Percentiles rank a stretch among this genome's conserved stretches.
Conservation (phyloP, 2,113 vertebrate genomes). For the Neofelis nebulosa region DNA sequence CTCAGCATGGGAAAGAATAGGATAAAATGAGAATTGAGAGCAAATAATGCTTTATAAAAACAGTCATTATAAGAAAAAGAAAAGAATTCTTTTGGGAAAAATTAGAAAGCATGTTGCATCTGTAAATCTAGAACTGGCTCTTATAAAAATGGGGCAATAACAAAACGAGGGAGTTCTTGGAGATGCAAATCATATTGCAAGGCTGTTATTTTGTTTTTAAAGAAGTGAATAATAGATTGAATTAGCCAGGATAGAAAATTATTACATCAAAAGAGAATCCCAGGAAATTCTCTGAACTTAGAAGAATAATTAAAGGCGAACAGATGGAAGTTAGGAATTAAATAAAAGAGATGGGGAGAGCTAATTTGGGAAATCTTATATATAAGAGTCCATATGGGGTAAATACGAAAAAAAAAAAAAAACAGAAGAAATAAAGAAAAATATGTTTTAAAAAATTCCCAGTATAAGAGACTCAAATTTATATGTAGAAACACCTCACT, state of each 20-base stretch:
- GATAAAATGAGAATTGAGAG: background rate
- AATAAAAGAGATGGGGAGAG: background rate
- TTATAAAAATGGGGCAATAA: background rate
- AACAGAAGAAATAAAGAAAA: background rate
- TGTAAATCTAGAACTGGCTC: background rate
- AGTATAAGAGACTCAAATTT: background rate
- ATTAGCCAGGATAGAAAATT: background rate
- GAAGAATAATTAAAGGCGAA: background rate
- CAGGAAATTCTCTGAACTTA: background rate
- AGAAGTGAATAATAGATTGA: background rate
- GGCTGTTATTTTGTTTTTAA: background rate
- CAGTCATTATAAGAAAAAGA: background rate
- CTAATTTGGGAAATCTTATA: background rate
- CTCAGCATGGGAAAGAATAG: background rate
- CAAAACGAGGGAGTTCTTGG: background rate
- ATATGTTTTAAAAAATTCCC: background rate
- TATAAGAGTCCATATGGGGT: background rate
- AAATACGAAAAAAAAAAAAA: background rate
- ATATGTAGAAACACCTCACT: background rate
- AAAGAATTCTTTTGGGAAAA: background rate
- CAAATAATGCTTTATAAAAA: background rate
- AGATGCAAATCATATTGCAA: background rate
- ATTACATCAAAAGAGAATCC: background rate
- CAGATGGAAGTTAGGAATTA: background rate
- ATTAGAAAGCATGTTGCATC: background rate